Base-by-base conservation (phyloP, 2,113 vertebrate species). In the Callipepla californica region DNA sequence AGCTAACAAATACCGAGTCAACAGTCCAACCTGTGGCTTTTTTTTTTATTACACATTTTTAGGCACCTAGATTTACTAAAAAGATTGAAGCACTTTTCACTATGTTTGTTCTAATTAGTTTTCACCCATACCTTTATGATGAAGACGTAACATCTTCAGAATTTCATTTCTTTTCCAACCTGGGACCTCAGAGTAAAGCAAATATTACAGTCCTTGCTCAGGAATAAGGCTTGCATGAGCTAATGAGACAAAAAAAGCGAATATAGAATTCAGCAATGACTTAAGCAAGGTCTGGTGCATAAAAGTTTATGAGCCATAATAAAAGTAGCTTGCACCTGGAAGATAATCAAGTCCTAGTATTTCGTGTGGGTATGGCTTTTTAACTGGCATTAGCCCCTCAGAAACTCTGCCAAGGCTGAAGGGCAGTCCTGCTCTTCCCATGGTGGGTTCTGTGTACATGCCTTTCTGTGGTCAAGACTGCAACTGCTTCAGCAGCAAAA, bases 391-490 rank as follows among this genome's bases (percentile, higher is more conserved):
- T 74, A 81, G 55, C 18, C 62, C 21, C 62, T 63, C 34, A 63
- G 65, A 70, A 82, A 11, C 18, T 55, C 76, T 65, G 44, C 40
- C 18, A 16, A 6, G 6, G 65, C 13, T 68, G 9, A 21, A 67
- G 85, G 67, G 22, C 38, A 51, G 58, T 36, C 53, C 48, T 42
- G 14, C 25, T 50, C 19, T 47, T 67, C 20, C 44, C 28, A 0
- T 2, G 1, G 0, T 6, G 20, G 47, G 19, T 42, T 3, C 38
- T 48, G 22, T 44, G 15, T 11, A 4, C 2, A 4, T 7, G 18
- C 15, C 17, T 57, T 61, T 22, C 62, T 40, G 48, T 23, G 58
- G 44, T 62, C 44, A 65, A 65, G 14, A 25, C 79, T 85, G 21
- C 38, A 59, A 11, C 8, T 32, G 34, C 21, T 38, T 9, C 4